A percentile compares a stretch with the other conserved stretches of the same genome.
Evolutionary conservation across 2,797 vertebrate species (phyloP).

Genomic region (Pagetopsis macropterus): DNA sequence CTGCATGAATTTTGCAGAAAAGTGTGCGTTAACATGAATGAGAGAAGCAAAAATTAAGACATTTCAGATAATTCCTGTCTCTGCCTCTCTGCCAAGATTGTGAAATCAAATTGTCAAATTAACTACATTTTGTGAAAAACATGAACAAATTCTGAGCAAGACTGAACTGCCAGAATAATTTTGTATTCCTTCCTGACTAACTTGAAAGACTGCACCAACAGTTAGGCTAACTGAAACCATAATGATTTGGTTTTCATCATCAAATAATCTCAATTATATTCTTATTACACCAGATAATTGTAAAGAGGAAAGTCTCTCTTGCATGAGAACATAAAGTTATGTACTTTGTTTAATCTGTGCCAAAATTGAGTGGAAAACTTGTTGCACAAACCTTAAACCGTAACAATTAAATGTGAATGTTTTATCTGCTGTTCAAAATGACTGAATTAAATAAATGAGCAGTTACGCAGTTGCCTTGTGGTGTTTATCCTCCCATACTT

Average conservation of each 20-base stretch:
- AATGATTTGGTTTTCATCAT: background rate
- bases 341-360: no score
- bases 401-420: background rate
- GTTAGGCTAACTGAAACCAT: background rate
- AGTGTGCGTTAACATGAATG: background rate
- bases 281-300: constrained; percentile 2
- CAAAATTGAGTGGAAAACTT: background rate
- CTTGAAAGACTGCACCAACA: background rate
- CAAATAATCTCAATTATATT: background rate
- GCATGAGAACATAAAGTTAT: background rate
- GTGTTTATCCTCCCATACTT: constrained; percentile 2
- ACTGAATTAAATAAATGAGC: constrained; percentile 24
- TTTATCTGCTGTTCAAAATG: constrained; percentile 1
- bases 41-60: background rate
- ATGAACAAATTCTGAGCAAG: background rate
- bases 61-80: no score
- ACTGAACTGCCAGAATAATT: background rate
- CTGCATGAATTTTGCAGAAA: background rate
- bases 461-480: constrained; percentile 6
- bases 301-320: background rate
- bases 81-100: background rate
- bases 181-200: background rate
- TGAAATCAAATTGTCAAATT: background rate
- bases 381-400: constrained; percentile 2
- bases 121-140: background rate